Evolutionary conservation across 2,797 vertebrate genomes (phyloP), one percentile per base, ranked within the genome.

Genomic region (Capromys pilorides): DNA sequence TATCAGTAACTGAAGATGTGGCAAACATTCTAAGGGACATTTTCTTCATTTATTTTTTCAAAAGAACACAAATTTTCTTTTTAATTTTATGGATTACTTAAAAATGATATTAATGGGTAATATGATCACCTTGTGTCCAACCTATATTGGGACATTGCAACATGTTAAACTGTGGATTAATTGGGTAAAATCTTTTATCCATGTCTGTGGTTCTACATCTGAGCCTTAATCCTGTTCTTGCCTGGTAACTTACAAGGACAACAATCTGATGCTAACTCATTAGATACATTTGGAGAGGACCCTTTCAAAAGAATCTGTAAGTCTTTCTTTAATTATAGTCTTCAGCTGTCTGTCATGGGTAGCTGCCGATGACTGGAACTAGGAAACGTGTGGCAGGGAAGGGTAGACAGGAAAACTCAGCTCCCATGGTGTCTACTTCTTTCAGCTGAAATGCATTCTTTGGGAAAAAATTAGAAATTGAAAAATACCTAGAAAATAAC

Each of bases 401-500:
- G 89, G 26, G 33, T 24, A 5, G n/a, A 94, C 31, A 59, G 28
- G 77, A 92, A 66, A 94, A 83, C 18, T 5, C 16, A 41, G 64
- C 1, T 1, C 4, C 64, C 12, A 13, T 78, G 39, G 19, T 57
- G 54, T 49, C 69, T 39, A 36, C 64, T 36, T 62, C 36, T 88
- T 66, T 90, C 5, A 26, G 88, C n/a, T 80, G 36, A 91, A 89
- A 88, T 71, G 61, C 26, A 73, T 39, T 82, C n/a, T 45, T 88
- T 39, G 19, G 89, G 87, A 41, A 93, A 66, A 88, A 93, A 66
- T 82, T 11, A 14, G 66, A 33, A 75, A 62, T 64, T 67, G 62
- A 24, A 69, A 93, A 96, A 41, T 26, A 67, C 14, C 64, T 83
- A 80, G 78, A 88, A 93, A 91, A 57, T 57, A 94, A 61, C n/a